Percentiles rank a stretch among this genome's conserved stretches.
Conservation (phyloP, 2,888 invertebrate species). For the Zootermopsis nevadensis region DNA sequence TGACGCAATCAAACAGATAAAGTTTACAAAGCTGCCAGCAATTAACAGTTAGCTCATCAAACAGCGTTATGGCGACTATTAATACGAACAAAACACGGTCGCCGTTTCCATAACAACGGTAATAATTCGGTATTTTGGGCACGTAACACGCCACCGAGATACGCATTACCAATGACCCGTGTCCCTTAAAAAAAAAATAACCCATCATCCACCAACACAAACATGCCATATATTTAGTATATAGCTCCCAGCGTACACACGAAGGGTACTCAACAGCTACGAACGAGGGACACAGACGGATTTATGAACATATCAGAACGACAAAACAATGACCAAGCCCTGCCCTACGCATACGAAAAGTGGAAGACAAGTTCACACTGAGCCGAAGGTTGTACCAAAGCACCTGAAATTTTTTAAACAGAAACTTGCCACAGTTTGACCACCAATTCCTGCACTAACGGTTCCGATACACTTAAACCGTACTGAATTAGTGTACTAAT, state of each 20-base stretch:
- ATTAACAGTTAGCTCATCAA: slow-evolving; percentile 33
- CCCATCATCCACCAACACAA: slow-evolving; percentile 2
- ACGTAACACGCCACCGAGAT: slow-evolving; percentile 27
- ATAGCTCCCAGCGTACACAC: background rate
- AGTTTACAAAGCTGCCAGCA: slow-evolving; percentile 5
- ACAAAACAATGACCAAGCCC: no score
- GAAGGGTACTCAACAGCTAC: background rate
- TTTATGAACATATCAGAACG: no score
- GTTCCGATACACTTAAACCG: no score
- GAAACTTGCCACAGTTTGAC: no score
- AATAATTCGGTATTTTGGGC: slow-evolving; percentile 33
- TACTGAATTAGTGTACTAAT: no score
- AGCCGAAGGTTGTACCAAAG: no score
- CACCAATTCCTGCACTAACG: no score
- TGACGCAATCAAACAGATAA: slow-evolving; percentile 3
- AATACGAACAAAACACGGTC: slow-evolving; percentile 1
- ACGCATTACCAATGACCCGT: slow-evolving; percentile 31
- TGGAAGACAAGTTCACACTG: no score
- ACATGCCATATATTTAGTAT: slow-evolving; percentile 6
- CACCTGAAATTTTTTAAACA: no score
- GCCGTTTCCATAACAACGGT: slow-evolving; percentile 14
- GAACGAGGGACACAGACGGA: no score
- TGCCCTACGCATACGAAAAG: no score
- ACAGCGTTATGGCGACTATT: background rate
- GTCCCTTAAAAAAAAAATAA: slow-evolving; percentile 18